Base-by-base conservation (phyloP, 2,888 invertebrate species). In the Nowickia ferox region DNA sequence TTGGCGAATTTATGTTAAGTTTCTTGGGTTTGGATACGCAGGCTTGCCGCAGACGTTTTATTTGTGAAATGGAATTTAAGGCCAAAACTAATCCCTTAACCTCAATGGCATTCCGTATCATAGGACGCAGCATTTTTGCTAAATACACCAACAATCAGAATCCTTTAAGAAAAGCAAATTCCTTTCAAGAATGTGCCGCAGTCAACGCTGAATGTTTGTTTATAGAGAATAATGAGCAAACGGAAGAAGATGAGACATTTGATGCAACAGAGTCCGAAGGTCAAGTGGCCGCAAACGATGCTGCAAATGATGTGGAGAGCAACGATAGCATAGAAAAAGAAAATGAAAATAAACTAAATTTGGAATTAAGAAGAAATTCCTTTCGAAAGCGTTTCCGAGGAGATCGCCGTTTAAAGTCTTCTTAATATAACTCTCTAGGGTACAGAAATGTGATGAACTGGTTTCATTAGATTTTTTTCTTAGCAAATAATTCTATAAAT, bases 21-120 rank as follows among this genome's bases (percentile, higher is more conserved):
- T 93, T 93, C 79, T 87, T 93, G 88, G 93, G 93, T 0, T 88
- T 93, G 44, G 91, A 91, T 74, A 90, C 92, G 4, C 89, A 90
- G 10, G 91, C 92, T 9, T 94, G 94, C 80, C 93, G 93, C 85
- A 93, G 92, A 84, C 93, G 93, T 81, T 94, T 94, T 87, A 92
- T 94, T 10, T 94, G 94, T 84, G 93, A 94, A 91, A 93, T 93
- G 88, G 93, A 94, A 87, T 93, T 93, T 86, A 92, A 92, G 42
- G 92, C 93, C 2, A 92, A 92, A 80, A 84, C 89, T 10, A 93
- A 92, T 89, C 90, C 93, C 11, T 68, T 93, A 55, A 91, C 91
- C 3, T 89, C 90, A 79, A 91, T 93, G 90, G 92, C 91, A 9
- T 92, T 92, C 87, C 90, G 92, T 17, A 89, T 93, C 44, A 89